Conservation (phyloP, 2,113 vertebrate species). For the Prionailurus bengalensis region DNA sequence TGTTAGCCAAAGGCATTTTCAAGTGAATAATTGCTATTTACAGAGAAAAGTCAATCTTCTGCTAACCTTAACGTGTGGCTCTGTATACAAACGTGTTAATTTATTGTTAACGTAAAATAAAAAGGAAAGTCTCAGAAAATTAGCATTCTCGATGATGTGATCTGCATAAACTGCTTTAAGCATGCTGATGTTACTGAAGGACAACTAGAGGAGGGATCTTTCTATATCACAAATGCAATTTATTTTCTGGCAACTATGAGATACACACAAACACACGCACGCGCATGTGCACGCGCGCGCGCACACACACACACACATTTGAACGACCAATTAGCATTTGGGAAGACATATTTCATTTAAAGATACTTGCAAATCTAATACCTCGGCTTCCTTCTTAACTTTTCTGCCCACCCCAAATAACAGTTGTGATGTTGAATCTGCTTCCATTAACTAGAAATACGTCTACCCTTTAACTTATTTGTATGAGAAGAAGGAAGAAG, state of each 20-base stretch:
- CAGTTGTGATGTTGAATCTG: background rate
- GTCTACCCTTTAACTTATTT: background rate
- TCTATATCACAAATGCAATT: background rate
- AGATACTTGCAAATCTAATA: background rate
- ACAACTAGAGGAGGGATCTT: background rate
- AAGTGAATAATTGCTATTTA: background rate
- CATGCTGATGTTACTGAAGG: background rate
- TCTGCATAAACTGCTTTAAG: background rate
- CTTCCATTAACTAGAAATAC: background rate
- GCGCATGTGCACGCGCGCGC: no score
- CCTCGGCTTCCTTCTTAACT: background rate
- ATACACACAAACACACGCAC: no score
- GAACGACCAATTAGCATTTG: background rate
- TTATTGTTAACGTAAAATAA: background rate
- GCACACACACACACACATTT: background rate
- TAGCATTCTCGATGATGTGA: background rate
- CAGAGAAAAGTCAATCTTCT: background rate
- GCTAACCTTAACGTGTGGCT: background rate
- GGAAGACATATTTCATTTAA: background rate
- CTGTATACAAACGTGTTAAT: background rate
- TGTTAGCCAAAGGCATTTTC: conserved; percentile 16
- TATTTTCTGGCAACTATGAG: background rate
- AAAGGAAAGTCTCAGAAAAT: background rate
- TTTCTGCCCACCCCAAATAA: background rate
- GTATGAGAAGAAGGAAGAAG: background rate